Conservation (phyloP, 2,888 invertebrate species). For the Elmis aenea region DNA sequence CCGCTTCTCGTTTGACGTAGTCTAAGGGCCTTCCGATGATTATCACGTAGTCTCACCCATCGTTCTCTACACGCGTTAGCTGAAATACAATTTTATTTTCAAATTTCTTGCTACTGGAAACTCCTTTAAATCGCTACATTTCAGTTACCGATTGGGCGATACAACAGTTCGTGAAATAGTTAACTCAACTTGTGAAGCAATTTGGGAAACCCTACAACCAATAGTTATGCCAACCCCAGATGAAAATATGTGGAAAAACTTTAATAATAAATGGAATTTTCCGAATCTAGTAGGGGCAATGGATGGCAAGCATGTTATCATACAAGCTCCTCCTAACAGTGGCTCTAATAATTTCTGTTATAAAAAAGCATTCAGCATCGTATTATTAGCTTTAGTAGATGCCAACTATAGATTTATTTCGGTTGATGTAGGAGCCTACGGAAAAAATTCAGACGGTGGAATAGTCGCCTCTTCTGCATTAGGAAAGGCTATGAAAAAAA, state of each 20-base stretch:
- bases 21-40: conserved; percentile 20
- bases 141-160: conserved; percentile 21
- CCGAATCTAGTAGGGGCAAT: no score
- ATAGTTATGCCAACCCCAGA: conserved; percentile 20
- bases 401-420: conserved; percentile 5
- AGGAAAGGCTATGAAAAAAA: conserved; percentile 4
- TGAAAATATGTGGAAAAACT: conserved; percentile 21
- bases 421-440: conserved; percentile 1
- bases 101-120: conserved; percentile 23
- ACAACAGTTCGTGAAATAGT: conserved; percentile 25
- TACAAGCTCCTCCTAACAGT: conserved; percentile 4
- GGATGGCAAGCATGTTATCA: conserved; percentile 3
- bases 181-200: conserved; percentile 17
- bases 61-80: conserved; percentile 13
- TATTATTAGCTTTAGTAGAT: conserved; percentile 3
- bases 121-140: conserved; percentile 18
- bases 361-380: conserved; percentile 3
- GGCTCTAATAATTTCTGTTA: conserved; percentile 7
- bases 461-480: conserved; percentile 1
- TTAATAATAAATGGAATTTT: no score
- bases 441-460: conserved; percentile 3
- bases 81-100: conserved; percentile 12
- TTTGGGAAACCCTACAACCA: conserved; percentile 22
- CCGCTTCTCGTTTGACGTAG: conserved; percentile 24
- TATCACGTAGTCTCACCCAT: conserved; percentile 11